Percentiles rank a stretch among this genome's conserved stretches.
Evolutionary conservation across 2,888 invertebrate genomes (phyloP).

Genomic region (Polyploca ridens): DNA sequence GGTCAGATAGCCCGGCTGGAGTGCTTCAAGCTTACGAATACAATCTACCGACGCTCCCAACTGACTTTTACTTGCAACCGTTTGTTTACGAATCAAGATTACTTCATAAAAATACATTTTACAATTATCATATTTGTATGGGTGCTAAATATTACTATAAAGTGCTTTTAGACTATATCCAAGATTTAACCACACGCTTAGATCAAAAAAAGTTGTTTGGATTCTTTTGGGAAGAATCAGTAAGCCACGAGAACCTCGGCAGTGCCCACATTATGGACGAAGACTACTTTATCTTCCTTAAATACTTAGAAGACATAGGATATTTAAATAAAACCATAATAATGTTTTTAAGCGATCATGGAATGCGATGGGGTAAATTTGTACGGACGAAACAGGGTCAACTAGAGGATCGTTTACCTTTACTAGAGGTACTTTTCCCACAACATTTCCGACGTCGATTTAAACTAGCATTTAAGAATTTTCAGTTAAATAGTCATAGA

Average conservation of each 20-base stretch:
- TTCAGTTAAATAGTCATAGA: conserved; percentile 86
- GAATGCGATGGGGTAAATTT: conserved; percentile 92
- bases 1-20: conserved; percentile 88
- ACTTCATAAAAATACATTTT: conserved; percentile 84
- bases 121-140: conserved; percentile 87
- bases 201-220: conserved; percentile 86
- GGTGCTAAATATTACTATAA: conserved; percentile 87
- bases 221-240: conserved; percentile 91
- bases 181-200: conserved; percentile 84
- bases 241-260: conserved; percentile 92
- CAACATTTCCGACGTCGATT: conserved; percentile 86
- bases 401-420: conserved; percentile 93
- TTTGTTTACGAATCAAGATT: conserved; percentile 85
- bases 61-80: conserved; percentile 92
- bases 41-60: conserved; percentile 87
- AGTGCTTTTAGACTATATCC: conserved; percentile 87
- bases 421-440: conserved; percentile 89
- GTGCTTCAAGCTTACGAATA: conserved; percentile 44
- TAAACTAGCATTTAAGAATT: conserved; percentile 84
- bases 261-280: conserved; percentile 89
- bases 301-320: conserved; percentile 68
- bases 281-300: conserved; percentile 83
- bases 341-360: conserved; percentile 93
- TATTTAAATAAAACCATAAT: conserved; percentile 87
- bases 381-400: conserved; percentile 91